A percentile compares a stretch with the other conserved stretches of the same genome.
phyloP scores from a whole-genome alignment of 1,140 invertebrate species.

The Aphelinus certus region DNA sequence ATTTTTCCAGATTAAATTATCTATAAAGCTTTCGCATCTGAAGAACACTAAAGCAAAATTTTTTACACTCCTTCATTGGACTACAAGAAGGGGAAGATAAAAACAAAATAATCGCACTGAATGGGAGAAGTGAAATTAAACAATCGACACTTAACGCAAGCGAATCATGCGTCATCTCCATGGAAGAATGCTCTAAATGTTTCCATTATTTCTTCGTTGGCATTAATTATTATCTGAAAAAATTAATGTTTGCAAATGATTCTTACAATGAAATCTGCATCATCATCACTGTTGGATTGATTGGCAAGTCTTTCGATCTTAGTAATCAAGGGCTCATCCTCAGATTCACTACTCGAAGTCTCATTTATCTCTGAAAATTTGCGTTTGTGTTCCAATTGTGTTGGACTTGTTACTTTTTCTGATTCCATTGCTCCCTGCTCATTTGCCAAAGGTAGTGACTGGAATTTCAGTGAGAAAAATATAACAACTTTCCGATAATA shows the following conservation, averaged over 20 bases:
- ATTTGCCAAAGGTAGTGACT: conserved; percentile 5
- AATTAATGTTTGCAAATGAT: neutral
- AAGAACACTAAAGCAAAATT: too few relatives aligned
- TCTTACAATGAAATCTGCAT: conserved; percentile 49
- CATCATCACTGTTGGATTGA: conserved; percentile 45
- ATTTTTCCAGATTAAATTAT: too few relatives aligned
- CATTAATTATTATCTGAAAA: neutral
- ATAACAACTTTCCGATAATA: too few relatives aligned
- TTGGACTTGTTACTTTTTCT: neutral
- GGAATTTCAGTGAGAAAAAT: neutral
- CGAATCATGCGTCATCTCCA: too few relatives aligned
- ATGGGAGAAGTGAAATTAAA: too few relatives aligned
- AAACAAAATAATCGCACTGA: too few relatives aligned
- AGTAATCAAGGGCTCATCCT: conserved; percentile 41
- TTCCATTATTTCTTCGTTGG: neutral
- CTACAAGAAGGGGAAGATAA: too few relatives aligned
- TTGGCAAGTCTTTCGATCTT: conserved; percentile 47
- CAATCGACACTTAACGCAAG: too few relatives aligned
- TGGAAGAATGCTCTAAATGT: neutral
- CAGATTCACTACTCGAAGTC: conserved; percentile 37
- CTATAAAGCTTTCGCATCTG: too few relatives aligned
- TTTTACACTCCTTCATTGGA: too few relatives aligned
- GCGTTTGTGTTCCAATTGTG: conserved; percentile 37
- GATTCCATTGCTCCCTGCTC: conserved; percentile 10
- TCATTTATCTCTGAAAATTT: conserved; percentile 46